Evolutionary conservation across 2,113 vertebrate species (phyloP).

Genomic region (Microtus richardsoni): DNA sequence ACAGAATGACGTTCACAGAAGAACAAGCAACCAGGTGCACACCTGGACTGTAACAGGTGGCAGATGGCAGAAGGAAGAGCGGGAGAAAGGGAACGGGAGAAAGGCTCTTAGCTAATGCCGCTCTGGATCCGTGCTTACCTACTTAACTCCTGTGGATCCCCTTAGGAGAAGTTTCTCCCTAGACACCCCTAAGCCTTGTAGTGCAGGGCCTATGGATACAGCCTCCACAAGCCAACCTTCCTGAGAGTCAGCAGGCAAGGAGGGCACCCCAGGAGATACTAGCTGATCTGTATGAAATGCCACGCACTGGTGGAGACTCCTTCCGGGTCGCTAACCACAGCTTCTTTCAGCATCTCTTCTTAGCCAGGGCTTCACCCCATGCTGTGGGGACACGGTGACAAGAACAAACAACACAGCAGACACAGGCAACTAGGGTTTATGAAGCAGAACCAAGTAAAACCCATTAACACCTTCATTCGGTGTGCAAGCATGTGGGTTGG

Average conservation of each 20-base stretch:
- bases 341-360: slow-evolving; percentile 79
- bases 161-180: neutral
- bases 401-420: slow-evolving; percentile 58
- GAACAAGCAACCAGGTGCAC: slow-evolving; percentile 66
- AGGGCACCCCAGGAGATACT: slow-evolving; percentile 76
- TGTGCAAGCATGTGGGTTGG: neutral
- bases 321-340: slow-evolving; percentile 84
- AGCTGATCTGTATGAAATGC: slow-evolving; percentile 80
- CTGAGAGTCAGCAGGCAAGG: slow-evolving; percentile 61
- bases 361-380: slow-evolving; percentile 34
- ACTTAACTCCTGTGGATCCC: slow-evolving; percentile 17
- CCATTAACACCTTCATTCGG: slow-evolving; percentile 69
- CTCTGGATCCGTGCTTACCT: slow-evolving; percentile 59
- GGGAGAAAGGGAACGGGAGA: slow-evolving; percentile 23
- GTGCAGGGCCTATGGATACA: slow-evolving; percentile 37
- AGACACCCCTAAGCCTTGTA: slow-evolving; percentile 17
- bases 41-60: slow-evolving; percentile 77
- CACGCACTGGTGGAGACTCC: slow-evolving; percentile 70
- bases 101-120: neutral
- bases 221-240: slow-evolving; percentile 57
- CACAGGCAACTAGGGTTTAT: slow-evolving; percentile 61
- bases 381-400: slow-evolving; percentile 47
- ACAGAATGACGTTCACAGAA: slow-evolving; percentile 16
- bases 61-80: slow-evolving; percentile 79
- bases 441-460: slow-evolving; percentile 70